Base-by-base conservation (phyloP, 2,797 vertebrate genomes). In the Lacerta bilineata region DNA sequence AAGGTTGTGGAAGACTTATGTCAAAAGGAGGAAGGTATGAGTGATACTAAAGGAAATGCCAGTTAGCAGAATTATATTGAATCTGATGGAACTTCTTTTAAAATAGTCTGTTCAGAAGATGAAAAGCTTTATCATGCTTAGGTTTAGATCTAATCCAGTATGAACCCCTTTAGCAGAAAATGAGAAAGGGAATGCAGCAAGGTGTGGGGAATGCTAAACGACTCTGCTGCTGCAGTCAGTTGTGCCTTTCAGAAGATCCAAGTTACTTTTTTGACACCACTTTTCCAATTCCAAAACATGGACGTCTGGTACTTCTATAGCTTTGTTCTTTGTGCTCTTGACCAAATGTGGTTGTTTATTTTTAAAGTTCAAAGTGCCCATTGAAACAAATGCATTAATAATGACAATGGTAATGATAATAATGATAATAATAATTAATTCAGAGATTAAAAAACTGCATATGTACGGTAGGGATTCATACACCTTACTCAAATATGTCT, bases 91-190 rank as follows among this genome's bases (percentile, higher is more conserved):
- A 95, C 91, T 94, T 95, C 94, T 90, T 64, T 95, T 92, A 93
- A 95, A 96, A 94, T 87, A 90, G 90, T 94, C 88, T 93, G 93
- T 92, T 94, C 88, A 95, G 95, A 95, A 95, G 93, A 94, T 91
- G 93, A 94, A 95, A 96, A 95, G 92, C 92, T 92, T 94, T 91
- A 96, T 95, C 94, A 94, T 92, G 93, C 93, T 95, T 95, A 93
- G 93, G 91, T 93, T 95, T 91, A 95, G 93, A 93, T 95, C 95
- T 95, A 95, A 95, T 95, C 92, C 91, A 95, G 93, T 36, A 87
- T 90, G 92, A 96, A 94, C 85, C 89, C 94, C 2, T 95, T 94
- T 93, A 90, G 88, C 90, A 95, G 93, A 94, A 96, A 96, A 96
- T 90, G 95, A 96, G 90, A 93, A 95, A 95, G 87, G 82, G 92